Percentiles rank a stretch among this genome's conserved stretches.
Evolutionary conservation across 2,797 vertebrate species (phyloP).

Genomic region (Apogon talboti): DNA sequence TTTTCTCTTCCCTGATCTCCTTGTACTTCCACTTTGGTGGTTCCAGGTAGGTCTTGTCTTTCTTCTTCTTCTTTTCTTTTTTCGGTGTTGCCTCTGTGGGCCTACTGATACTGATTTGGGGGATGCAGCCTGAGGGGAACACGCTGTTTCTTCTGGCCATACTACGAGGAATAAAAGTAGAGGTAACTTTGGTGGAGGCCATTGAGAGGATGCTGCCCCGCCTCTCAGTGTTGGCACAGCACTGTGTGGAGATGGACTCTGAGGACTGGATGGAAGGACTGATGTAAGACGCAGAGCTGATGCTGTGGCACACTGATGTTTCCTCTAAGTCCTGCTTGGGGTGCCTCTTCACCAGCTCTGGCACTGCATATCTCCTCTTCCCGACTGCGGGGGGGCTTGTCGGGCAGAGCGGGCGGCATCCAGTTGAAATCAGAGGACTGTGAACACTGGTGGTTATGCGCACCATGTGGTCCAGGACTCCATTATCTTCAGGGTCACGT

Average conservation of each 20-base stretch:
- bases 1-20: constrained; percentile 78
- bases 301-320: constrained; percentile 70
- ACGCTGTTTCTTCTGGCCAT: constrained; percentile 76
- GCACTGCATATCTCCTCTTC: constrained; percentile 83
- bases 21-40: constrained; percentile 89
- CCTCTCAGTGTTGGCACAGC: constrained; percentile 43
- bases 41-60: constrained; percentile 72
- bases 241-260: constrained; percentile 35
- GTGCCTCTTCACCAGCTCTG: constrained; percentile 82
- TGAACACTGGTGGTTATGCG: constrained; percentile 88
- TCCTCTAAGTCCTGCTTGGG: constrained; percentile 59
- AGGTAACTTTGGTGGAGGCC: constrained; percentile 63
- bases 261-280: constrained; percentile 54
- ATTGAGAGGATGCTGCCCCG: constrained; percentile 73
- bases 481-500: constrained; percentile 83
- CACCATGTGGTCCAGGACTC: constrained; percentile 91
- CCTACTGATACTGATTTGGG: constrained; percentile 84
- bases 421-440: constrained; percentile 88
- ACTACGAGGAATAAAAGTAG: constrained; percentile 68
- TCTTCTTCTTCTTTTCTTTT: constrained; percentile 61
- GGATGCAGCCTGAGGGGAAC: constrained; percentile 80
- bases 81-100: constrained; percentile 37
- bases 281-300: constrained; percentile 56
- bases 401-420: constrained; percentile 88
- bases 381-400: constrained; percentile 86